A percentile compares a stretch with the other conserved stretches of the same genome.
phyloP scores from a whole-genome alignment of 2,888 invertebrate species.

The Scaptomyza flava region DNA sequence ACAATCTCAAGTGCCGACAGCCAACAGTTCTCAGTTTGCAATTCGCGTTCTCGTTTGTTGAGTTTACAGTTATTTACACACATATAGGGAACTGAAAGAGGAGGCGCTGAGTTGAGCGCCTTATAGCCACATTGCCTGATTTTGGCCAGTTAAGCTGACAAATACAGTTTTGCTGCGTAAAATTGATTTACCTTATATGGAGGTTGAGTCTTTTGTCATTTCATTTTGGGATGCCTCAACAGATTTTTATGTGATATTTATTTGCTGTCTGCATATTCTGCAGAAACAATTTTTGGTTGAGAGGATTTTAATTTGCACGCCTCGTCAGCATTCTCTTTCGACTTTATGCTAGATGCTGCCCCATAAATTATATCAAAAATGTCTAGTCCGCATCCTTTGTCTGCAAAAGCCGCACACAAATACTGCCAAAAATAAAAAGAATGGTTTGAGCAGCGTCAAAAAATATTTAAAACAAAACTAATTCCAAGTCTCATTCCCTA shows the following conservation, averaged over 20 bases:
- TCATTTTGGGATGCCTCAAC: conserved; percentile 19
- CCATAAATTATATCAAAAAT: conserved; percentile 56
- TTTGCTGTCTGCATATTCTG: conserved; percentile 34
- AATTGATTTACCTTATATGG: conserved; percentile 72
- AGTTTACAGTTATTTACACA: conserved; percentile 55
- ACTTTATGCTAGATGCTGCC: conserved; percentile 43
- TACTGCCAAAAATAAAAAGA: conserved; percentile 31
- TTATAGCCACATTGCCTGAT: conserved; percentile 33
- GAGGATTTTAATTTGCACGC: conserved; percentile 36
- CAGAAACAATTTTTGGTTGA: conserved; percentile 35
- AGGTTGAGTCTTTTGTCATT: conserved; percentile 50
- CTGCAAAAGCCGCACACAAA: conserved; percentile 30
- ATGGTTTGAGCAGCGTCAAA: conserved; percentile 29
- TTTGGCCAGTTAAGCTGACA: conserved; percentile 60
- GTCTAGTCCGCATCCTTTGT: conserved; percentile 57
- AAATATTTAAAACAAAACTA: conserved; percentile 31
- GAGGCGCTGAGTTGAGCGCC: conserved; percentile 34
- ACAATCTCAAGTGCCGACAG: conserved; percentile 70
- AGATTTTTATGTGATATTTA: conserved; percentile 16
- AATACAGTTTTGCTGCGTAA: conserved; percentile 53
- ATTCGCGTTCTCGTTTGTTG: conserved; percentile 14
- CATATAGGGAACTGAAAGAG: conserved; percentile 40
- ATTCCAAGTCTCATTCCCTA: conserved; percentile 41
- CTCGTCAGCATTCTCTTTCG: conserved; percentile 22
- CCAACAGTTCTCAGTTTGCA: conserved; percentile 36